Base-by-base conservation (phyloP, 2,113 vertebrate genomes). In the Thryonomys swinderianus region DNA sequence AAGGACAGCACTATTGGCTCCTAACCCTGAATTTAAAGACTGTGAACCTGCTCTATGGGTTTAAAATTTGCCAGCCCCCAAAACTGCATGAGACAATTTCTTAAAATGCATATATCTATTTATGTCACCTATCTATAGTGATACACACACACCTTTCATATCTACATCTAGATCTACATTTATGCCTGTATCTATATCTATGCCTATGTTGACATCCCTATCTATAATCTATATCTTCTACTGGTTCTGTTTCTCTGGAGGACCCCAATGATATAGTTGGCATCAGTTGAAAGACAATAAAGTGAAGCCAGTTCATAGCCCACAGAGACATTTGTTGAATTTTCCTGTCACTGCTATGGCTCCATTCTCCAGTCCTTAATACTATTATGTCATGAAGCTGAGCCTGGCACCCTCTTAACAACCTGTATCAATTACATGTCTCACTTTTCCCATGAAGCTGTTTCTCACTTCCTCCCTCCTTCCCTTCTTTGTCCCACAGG, bases 51-150 rank as follows among this genome's bases (percentile, higher is more conserved):
- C 34, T 45, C 23, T 82, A 21, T 40, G 3, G 66, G 53, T 78
- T 85, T 71, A 18, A 57, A 34, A 25, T 53, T 82, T 78, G 37
- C 59, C n/a, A 37, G 55, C 40, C 40, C 6, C 21, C 37, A 89
- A 3, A 53, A 48, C 6, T 25, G 10, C 3, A 16, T 25, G 62
- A 88, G 16, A 61, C 9, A 85, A 21, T 51, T 51, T 61, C 37
- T 85, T 51, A 37, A 81, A 87, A 76, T 81, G 78, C 64, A 9
- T 48, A 20, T 89, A 25, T 73, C n/a, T 73, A 82, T 88, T 14
- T 40, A 10, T 89, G 6, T 79, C 32, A 61, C 10, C 23, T 57
- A 42, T 66, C 45, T 7, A 53, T 3, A 0, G 55, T 8, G 51
- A 21, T 2, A 66, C 20, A 64, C 16, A 64, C 10, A 25, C 37